Evolutionary conservation across 1,140 invertebrate genomes (phyloP).

Genomic region (Drosophila repletoides): DNA sequence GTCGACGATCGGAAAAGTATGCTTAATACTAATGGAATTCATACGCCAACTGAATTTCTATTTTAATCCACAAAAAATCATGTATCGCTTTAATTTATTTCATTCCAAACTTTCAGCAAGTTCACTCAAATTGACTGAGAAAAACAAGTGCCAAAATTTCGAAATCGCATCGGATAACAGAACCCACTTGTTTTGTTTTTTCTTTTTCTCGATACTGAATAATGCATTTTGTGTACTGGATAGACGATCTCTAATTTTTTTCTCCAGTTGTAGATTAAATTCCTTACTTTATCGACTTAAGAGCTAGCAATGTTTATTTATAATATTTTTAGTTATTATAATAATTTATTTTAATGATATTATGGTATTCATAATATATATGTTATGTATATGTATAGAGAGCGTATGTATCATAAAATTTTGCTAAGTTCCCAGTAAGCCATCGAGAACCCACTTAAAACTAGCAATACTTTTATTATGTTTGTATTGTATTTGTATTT

Average conservation of each 20-base stretch:
- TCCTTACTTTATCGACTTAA: too few species aligned
- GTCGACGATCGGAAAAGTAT: not conserved
- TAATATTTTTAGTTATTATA: not conserved
- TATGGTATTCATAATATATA: slow-evolving; percentile 4
- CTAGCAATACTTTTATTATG: slow-evolving; percentile 22
- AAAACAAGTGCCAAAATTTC: too few species aligned
- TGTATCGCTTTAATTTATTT: too few species aligned
- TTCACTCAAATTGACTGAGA: too few species aligned
- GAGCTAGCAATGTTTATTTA: slow-evolving; percentile 16
- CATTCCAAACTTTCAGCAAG: too few species aligned
- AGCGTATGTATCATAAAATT: slow-evolving; percentile 45
- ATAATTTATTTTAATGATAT: slow-evolving; percentile 14
- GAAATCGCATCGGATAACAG: too few species aligned
- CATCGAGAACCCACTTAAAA: slow-evolving; percentile 41
- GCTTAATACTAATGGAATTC: not conserved
- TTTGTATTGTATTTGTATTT: not conserved
- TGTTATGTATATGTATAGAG: slow-evolving; percentile 13
- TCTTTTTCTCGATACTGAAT: too few species aligned
- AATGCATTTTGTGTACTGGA: not conserved
- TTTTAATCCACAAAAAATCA: too few species aligned
- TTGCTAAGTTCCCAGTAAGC: slow-evolving; percentile 47
- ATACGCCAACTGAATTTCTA: too few species aligned
- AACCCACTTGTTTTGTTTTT: too few species aligned
- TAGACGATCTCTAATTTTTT: too few species aligned
- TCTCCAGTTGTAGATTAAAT: too few species aligned